Evolutionary conservation across 2,113 vertebrate genomes (phyloP), one percentile per base, ranked within the genome.

Genomic region (Ptychochromis oligacanthus): DNA sequence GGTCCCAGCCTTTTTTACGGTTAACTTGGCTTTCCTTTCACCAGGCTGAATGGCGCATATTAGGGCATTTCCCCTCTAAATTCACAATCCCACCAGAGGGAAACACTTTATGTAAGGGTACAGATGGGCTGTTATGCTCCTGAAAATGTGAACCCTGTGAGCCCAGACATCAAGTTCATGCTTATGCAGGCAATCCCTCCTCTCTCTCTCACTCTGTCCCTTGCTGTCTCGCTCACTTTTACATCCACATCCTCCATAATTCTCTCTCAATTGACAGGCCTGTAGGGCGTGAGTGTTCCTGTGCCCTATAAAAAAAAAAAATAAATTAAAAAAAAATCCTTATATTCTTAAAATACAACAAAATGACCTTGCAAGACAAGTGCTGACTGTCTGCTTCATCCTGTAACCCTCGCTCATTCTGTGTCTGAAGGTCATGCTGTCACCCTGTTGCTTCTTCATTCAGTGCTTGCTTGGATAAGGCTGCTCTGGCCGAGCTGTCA

Each of bases 91-190:
- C 82, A 89, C 88, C 90, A 70, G 70, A 86, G 89, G 75, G 87
- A 90, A 92, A 83, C 75, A 65, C 87, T 91, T 93, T 91, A 91
- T 72, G 80, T 93, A 86, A 90, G 87, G 84, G 17, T 78, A 86
- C 91, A 95, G 89, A 93, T 93, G 93, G 86, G 56, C 75, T 60
- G 76, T 67, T 88, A 75, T 65, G 83, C 64, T 87, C 57, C 57
- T 87, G 62, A 80, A 92, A 87, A 78, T 64, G 65, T 3, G 54
- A 85, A 31, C 62, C 80, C 60, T 64, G 31, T 34, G 79, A 90
- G 75, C 57, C 80, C 87, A 88, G 56, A 86, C 79, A 84, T 88
- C 59, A 34, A 86, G 43, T 85, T 87, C 52, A 67, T 43, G 75
- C 54, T 76, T 24, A 26, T 40, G 36, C 76, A 89, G 84, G 31